A percentile compares a stretch with the other conserved stretches of the same genome.
Conservation (phyloP, 1,140 invertebrate genomes). For the Heliconius melpomene region DNA sequence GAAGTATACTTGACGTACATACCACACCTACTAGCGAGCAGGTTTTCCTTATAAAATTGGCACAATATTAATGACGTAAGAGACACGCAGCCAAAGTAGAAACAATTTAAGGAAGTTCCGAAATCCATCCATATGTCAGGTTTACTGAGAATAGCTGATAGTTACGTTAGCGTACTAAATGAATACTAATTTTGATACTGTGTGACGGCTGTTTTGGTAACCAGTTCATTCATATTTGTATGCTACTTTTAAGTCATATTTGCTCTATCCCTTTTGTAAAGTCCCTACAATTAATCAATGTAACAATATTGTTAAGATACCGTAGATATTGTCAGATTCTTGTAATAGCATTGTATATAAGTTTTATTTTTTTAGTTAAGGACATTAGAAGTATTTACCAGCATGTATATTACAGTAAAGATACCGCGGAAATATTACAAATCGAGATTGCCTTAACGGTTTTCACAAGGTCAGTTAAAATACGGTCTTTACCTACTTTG, state of each 20-base stretch:
- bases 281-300: too few species aligned
- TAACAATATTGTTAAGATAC: too few species aligned
- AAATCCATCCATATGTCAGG: background rate
- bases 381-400: background rate
- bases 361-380: too few species aligned
- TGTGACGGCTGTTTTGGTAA: background rate
- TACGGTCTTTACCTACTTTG: background rate
- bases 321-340: too few species aligned
- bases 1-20: background rate
- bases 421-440: conserved; percentile 18
- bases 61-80: background rate
- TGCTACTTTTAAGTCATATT: background rate
- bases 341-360: too few species aligned
- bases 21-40: background rate
- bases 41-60: conserved; percentile 2
- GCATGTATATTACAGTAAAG: conserved; percentile 15
- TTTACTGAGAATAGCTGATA: conserved; percentile 4
- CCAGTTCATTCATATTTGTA: background rate
- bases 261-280: too few species aligned
- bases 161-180: background rate
- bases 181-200: conserved; percentile 6
- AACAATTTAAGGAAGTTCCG: conserved; percentile 22
- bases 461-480: conserved; percentile 27
- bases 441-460: conserved; percentile 29
- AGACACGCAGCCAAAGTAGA: background rate